Percentiles rank a stretch among this genome's conserved stretches.
Conservation (phyloP, 2,797 vertebrate species). For the Cyprinodon diabolis region DNA sequence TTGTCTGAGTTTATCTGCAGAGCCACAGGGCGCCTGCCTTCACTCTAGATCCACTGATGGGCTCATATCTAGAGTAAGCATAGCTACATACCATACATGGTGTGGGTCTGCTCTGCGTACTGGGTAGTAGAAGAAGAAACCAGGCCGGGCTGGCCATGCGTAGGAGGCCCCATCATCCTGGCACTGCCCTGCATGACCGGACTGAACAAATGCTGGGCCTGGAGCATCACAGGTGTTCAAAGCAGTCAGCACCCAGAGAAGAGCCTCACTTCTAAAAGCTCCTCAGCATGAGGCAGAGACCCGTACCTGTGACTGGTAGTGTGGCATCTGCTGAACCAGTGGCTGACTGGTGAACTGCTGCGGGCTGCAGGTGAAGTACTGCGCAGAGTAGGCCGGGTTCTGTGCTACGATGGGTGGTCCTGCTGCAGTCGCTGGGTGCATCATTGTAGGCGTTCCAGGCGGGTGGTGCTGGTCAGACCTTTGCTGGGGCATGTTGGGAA, state of each 20-base stretch:
- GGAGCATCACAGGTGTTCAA: constrained; percentile 22
- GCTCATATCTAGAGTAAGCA: neutral
- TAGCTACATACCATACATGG: constrained; percentile 94
- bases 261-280: neutral
- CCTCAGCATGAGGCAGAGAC: neutral
- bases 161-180: constrained; percentile 94
- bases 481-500: constrained; percentile 97
- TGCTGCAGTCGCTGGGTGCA: constrained; percentile 94
- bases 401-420: constrained; percentile 94
- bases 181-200: constrained; percentile 94
- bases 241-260: neutral
- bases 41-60: neutral
- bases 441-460: constrained; percentile 90
- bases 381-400: constrained; percentile 90
- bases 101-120: constrained; percentile 98
- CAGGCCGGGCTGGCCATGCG: constrained; percentile 91
- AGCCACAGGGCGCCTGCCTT: neutral
- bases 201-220: constrained; percentile 97
- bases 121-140: constrained; percentile 94
- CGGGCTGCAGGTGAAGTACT: constrained; percentile 96
- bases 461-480: constrained; percentile 96
- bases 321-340: constrained; percentile 95
- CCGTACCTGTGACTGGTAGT: constrained; percentile 90
- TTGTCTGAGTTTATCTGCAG: neutral
- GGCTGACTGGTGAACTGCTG: constrained; percentile 97